Base-by-base conservation (phyloP, 1,140 invertebrate species). In the Hesperophylax magnus region DNA sequence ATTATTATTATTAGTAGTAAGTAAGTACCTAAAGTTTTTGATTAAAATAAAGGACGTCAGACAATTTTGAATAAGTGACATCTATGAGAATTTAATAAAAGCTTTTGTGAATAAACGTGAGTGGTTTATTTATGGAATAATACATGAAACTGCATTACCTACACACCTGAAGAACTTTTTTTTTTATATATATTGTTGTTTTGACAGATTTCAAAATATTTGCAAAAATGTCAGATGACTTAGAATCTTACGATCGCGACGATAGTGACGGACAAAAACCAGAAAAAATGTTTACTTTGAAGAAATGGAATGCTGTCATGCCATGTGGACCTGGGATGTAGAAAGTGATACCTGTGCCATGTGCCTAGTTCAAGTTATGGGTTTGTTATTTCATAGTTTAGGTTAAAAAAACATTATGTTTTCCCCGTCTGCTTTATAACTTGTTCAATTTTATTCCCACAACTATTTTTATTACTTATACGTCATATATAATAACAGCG, bases 251-350 rank as follows among this genome's bases (percentile, higher is more conserved):
- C 71, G 94, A 95, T 84, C 91, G 92, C 71, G 89, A 88, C 47
- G 94, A 95, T 61, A 88, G 87, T 79, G 94, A 95, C 82, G 90
- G 89, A 74, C 88, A 91, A 67, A 95, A 95, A 85, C 88, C 92
- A 0, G 96, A 97, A 72, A 97, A 97, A 89, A 95, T 98, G 93
- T 98, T 98, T 86, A 96, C 95, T 0, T 86, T 98, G 24, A 98
- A 98, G 87, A 98, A 98, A 87, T 99, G 98, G 97, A 99, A 99
- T 91, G 96, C 97, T 1, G 97, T 99, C 3, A n/a, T n/a, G 97
- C 97, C 9, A 98, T 99, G 96, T 99, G 98, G 98, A 97, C 96
- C 85, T 99, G 98, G 98, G 98, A 99, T 89, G 98, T 99, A 2
- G 97, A 99, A 87, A 98, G 97, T 88, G 98, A 99, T 89, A 99